phyloP scores from a whole-genome alignment of 2,888 invertebrate genomes.

The Sclerodermus sp. region DNA sequence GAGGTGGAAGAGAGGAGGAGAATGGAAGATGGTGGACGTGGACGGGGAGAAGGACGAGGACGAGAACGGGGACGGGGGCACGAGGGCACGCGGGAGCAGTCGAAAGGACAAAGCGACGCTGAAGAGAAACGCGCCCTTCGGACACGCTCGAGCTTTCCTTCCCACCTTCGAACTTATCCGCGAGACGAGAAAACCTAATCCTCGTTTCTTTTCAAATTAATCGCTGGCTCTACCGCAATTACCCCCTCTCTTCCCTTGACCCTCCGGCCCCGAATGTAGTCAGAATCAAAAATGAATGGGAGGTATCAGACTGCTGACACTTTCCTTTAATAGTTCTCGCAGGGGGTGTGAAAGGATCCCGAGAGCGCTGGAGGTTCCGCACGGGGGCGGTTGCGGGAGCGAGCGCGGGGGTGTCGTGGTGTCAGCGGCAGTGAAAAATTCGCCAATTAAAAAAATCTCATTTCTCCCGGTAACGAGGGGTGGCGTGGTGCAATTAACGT shows the following conservation, averaged over 20 bases:
- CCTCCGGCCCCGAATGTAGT: no score
- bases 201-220: no score
- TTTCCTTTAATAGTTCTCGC: no score
- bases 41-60: background rate
- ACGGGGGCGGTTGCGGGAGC: no score
- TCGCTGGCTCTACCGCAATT: no score
- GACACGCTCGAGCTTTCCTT: constrained; percentile 19
- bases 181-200: no score
- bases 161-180: no score
- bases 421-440: constrained; percentile 50
- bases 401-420: constrained; percentile 27
- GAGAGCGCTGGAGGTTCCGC: no score
- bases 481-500: constrained; percentile 52
- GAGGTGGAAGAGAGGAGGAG: background rate
- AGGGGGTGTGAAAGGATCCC: no score
- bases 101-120: constrained; percentile 33
- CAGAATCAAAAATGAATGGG: no score
- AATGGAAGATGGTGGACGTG: constrained; percentile 6
- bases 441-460: constrained; percentile 52
- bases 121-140: constrained; percentile 26
- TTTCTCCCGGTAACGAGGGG: constrained; percentile 54
- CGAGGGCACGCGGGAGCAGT: constrained; percentile 16
- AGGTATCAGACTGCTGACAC: no score
- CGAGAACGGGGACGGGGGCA: constrained; percentile 5
- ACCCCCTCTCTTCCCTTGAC: no score